Percentiles rank a stretch among this genome's conserved stretches.
These are phyloP conservation scores for Tolmerus cingulatus DNA, from an alignment of 2,888 invertebrate genomes.

Conservation along the genomic window DNA sequence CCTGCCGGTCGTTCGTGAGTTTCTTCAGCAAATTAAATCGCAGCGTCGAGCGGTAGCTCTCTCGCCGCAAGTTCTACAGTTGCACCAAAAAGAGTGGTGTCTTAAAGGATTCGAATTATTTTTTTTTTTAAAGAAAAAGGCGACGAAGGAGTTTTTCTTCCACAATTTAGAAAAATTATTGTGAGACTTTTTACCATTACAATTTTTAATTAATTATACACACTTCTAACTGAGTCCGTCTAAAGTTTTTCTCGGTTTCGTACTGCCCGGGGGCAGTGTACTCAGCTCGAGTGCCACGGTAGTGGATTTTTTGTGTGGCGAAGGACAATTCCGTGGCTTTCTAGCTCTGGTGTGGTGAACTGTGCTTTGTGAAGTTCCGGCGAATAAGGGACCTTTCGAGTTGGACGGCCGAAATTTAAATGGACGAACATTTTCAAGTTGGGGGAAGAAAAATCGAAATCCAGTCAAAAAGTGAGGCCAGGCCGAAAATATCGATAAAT, in stretches of 20 bases:
- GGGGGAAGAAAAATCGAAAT: constrained; percentile 28
- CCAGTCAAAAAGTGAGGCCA: background rate
- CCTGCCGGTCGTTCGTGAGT: constrained; percentile 51
- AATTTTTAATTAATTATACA: background rate
- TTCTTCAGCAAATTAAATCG: constrained; percentile 31
- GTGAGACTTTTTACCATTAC: background rate
- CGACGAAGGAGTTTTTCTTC: background rate
- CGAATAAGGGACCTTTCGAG: background rate
- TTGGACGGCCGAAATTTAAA: background rate
- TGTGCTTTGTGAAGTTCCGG: background rate
- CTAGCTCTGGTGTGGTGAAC: constrained; percentile 14
- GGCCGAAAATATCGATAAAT: constrained; percentile 32
- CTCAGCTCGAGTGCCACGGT: background rate
- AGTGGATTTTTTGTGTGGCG: constrained; percentile 38
- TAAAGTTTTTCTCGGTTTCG: constrained; percentile 63
- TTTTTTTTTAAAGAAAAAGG: background rate
- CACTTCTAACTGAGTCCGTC: constrained; percentile 57
- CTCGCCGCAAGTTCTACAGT: constrained; percentile 32
- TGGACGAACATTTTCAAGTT: background rate
- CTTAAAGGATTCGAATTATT: background rate
- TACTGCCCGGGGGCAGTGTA: constrained; percentile 17
- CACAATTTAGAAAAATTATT: background rate
- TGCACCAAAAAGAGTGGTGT: constrained; percentile 27
- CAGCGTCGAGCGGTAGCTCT: background rate
- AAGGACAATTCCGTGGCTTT: constrained; percentile 35